phyloP scores from a whole-genome alignment of 1,140 invertebrate genomes.

The Littorina saxatilis region DNA sequence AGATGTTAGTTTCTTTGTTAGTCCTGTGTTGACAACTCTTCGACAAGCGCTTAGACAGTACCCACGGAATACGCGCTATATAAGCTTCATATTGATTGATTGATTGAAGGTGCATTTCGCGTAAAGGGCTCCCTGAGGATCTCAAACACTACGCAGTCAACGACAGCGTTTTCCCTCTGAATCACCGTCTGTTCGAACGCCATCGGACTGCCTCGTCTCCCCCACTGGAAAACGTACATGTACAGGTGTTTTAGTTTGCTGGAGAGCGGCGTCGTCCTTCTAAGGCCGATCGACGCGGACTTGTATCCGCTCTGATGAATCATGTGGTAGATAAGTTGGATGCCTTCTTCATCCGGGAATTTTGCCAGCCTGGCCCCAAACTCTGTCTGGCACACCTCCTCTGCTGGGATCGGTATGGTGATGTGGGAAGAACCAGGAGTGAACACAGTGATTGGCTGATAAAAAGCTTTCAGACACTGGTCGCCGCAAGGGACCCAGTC shows the following conservation, averaged over 20 bases:
- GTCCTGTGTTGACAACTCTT: background rate
- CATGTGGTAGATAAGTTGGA: background rate
- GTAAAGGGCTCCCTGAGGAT: background rate
- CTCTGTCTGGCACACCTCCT: background rate
- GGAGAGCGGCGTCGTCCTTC: background rate
- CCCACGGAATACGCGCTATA: too few relatives aligned
- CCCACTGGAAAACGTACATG: slow-evolving; percentile 12
- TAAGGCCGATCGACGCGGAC: background rate
- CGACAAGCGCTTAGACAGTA: background rate
- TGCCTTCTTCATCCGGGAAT: background rate
- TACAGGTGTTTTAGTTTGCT: background rate
- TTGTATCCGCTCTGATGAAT: slow-evolving; percentile 2
- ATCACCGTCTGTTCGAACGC: slow-evolving; percentile 7
- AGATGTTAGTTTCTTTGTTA: too few relatives aligned
- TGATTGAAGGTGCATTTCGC: background rate
- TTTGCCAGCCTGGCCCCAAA: background rate
- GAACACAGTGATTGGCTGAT: too few relatives aligned
- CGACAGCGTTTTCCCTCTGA: background rate
- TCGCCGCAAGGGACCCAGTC: slow-evolving; percentile 12
- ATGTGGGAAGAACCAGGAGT: background rate
- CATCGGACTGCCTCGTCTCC: background rate
- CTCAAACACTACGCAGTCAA: background rate
- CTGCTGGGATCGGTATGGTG: slow-evolving; percentile 1
- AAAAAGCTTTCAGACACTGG: background rate
- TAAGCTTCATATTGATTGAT: too few relatives aligned